These are phyloP conservation scores for Drosophila pseudoananassae DNA, from an alignment of 1,140 invertebrate genomes.

Conservation along the genomic window DNA sequence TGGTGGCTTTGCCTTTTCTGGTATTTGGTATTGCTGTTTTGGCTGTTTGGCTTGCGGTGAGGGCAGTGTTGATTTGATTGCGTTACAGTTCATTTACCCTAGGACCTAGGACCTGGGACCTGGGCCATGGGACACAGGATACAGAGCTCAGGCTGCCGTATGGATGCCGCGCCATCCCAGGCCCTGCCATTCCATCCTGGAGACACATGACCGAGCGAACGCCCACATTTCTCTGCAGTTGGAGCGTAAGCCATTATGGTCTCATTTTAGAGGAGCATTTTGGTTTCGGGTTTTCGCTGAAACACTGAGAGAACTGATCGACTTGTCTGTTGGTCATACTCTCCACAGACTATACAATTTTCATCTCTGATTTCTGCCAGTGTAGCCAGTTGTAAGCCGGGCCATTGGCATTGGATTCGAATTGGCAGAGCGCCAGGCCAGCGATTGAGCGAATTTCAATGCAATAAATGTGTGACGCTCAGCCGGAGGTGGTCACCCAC, in stretches of 20 bases:
- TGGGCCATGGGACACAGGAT: not conserved
- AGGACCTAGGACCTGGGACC: not conserved
- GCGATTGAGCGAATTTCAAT: slow-evolving; percentile 81
- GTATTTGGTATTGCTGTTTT: slow-evolving; percentile 11
- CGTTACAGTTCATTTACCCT: slow-evolving; percentile 83
- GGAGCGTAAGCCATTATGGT: slow-evolving; percentile 61
- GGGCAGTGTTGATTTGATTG: slow-evolving; percentile 77
- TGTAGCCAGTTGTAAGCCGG: slow-evolving; percentile 24
- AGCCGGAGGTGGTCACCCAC: slow-evolving; percentile 23
- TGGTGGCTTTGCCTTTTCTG: not conserved
- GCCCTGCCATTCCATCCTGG: not conserved
- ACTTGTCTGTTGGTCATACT: too few relatives aligned
- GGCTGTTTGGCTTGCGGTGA: slow-evolving; percentile 40
- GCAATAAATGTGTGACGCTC: slow-evolving; percentile 72
- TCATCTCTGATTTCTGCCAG: not conserved
- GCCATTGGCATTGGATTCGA: slow-evolving; percentile 20
- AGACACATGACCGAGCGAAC: slow-evolving; percentile 6
- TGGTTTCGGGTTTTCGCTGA: slow-evolving; percentile 38
- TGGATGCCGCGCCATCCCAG: not conserved
- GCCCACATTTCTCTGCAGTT: slow-evolving; percentile 10
- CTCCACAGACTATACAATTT: not conserved
- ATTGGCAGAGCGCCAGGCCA: slow-evolving; percentile 71
- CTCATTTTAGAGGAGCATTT: slow-evolving; percentile 57
- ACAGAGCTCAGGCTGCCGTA: not conserved
- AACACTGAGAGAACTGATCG: slow-evolving; percentile 1